Base-by-base conservation (phyloP, 1,140 invertebrate genomes). In the Eriosoma lanigerum region DNA sequence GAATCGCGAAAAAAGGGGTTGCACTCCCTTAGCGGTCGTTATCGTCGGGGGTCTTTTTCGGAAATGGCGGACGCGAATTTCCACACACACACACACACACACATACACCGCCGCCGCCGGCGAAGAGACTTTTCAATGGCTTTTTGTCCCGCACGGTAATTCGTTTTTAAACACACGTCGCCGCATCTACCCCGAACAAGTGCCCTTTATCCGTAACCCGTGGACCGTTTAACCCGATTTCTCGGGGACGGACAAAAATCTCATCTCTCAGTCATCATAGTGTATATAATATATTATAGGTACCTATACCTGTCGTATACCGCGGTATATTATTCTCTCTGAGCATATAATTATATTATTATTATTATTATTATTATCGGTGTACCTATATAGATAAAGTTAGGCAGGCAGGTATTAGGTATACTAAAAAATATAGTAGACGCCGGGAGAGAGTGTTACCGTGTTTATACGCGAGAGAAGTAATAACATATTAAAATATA, bases 1-100 rank as follows among this genome's bases (percentile, higher is more conserved):
- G 75, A 78, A 75, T 75, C 48, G 10, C 32, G 32, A 38, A 78
- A 78, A 38, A 46, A 78, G 46, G 38, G 73, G 72, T 54, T 78
- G 54, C 73, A 12, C 46, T 32, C 73, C 73, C 54, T 78, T 26
- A 38, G 21, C 19, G 73, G 13, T 50, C n/a, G 29, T 12, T 21
- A n/a, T 60, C 19, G 72, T 15, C 48, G n/a, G 54, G 38, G 73
- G 52, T 15, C 29, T n/a, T 26, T 38, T 12, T 58, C 54, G 52
- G 73, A 78, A 78, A 78, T 78, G 73, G 73, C 73, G 73, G 72
- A 56, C 29, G 5, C 52, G 12, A 44, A 44, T 54, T 54, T 38
- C 50, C 32, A 21, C 52, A 38, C 3, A 38, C 32, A n/a, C n/a
- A n/a, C n/a, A n/a, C n/a, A n/a, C n/a, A 19, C 26, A 72, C 44